Evolutionary conservation across 1,140 invertebrate genomes (phyloP).

Genomic region (Bombus huntii): DNA sequence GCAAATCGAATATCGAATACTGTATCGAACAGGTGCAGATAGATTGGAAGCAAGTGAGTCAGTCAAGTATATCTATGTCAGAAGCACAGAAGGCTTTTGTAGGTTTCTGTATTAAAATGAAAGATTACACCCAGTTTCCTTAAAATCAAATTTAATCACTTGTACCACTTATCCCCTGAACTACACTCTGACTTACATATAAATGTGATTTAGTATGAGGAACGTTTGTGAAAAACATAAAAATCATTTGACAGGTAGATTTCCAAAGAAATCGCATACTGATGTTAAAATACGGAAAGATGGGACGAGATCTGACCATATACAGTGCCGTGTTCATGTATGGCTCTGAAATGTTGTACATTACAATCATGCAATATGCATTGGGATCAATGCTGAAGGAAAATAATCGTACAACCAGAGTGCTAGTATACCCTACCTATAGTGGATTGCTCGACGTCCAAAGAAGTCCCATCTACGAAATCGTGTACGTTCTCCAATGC

Average conservation of each 20-base stretch:
- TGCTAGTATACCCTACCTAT: conserved; percentile 55
- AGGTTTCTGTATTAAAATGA: neutral
- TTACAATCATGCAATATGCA: conserved; percentile 26
- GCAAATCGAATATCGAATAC: neutral
- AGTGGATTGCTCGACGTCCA: conserved; percentile 28
- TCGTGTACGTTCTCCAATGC: conserved; percentile 50
- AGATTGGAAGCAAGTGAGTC: neutral
- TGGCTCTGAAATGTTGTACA: conserved; percentile 39
- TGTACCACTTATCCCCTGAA: conserved; percentile 58
- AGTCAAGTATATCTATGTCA: no score
- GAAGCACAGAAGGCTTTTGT: no score
- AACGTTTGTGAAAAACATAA: no score
- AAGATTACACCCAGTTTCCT: neutral
- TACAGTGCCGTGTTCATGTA: conserved; percentile 58
- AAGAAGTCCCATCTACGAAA: conserved; percentile 54
- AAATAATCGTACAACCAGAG: conserved; percentile 43
- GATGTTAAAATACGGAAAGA: conserved; percentile 58
- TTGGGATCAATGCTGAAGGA: neutral
- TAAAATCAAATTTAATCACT: conserved; percentile 19
- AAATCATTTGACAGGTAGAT: conserved; percentile 35
- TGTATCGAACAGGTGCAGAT: neutral
- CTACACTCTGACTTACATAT: neutral
- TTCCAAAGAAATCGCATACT: neutral
- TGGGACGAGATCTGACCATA: conserved; percentile 50
- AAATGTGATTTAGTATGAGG: no score